phyloP scores from a whole-genome alignment of 2,797 vertebrate species.

The Labeo calbasu region DNA sequence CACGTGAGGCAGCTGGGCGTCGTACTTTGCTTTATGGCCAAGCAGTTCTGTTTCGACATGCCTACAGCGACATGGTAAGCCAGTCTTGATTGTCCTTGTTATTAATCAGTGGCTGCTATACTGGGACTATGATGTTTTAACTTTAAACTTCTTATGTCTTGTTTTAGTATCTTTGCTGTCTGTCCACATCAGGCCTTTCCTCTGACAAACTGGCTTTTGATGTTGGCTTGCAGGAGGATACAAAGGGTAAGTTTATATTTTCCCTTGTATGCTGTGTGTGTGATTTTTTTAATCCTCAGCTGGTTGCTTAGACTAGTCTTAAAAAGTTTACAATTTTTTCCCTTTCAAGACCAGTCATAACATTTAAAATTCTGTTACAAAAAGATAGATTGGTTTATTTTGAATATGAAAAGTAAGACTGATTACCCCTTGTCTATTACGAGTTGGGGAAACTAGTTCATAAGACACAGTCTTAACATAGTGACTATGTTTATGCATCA shows the following conservation, averaged over 20 bases:
- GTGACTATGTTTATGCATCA: too few relatives aligned
- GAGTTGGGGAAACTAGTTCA: too few relatives aligned
- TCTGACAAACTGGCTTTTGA: constrained; percentile 94
- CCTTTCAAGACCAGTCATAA: too few relatives aligned
- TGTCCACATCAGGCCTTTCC: constrained; percentile 88
- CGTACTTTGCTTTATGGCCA: constrained; percentile 94
- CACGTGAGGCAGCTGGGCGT: constrained; percentile 83
- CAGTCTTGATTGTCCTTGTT: neutral
- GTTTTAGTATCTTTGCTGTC: constrained; percentile 89
- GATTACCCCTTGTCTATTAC: too few relatives aligned
- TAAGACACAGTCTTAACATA: too few relatives aligned
- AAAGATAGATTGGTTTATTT: too few relatives aligned
- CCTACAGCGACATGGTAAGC: constrained; percentile 90
- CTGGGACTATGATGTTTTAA: neutral
- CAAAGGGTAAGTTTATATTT: constrained; percentile 79
- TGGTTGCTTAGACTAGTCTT: too few relatives aligned
- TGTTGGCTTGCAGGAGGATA: constrained; percentile 90
- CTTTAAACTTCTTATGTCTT: constrained; percentile 29
- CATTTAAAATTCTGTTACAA: too few relatives aligned
- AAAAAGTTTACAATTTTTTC: too few relatives aligned
- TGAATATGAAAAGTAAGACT: too few relatives aligned
- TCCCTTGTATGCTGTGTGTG: neutral
- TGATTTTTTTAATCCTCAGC: neutral
- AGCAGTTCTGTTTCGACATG: constrained; percentile 89
- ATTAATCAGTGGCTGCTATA: neutral